Base-by-base conservation (phyloP, 1,140 invertebrate species). In the Rhynchophorus ferrugineus region DNA sequence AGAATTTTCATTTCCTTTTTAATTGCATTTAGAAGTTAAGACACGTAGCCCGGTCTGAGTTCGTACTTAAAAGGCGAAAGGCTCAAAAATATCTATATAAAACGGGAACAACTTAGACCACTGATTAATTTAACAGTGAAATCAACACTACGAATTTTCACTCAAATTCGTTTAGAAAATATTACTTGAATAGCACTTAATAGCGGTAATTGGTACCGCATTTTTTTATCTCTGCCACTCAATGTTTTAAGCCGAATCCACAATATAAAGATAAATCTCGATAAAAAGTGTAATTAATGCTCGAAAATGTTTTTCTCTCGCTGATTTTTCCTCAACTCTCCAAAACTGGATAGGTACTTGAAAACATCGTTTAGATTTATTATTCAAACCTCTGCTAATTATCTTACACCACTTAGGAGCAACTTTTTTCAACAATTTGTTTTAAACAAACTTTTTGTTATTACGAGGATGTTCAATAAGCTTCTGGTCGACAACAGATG, bases 71-170 rank as follows among this genome's bases (percentile, higher is more conserved):
- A 51, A 58, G 46, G 22, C 44, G 39, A 29, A 48, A 21, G 41
- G 46, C 50, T 58, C 54, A 54, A 58, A 54, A 41, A 58, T 51
- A 51, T 51, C 21, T 58, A 36, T 44, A 51, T 54, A 24, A 48
- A 56, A 50, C 24, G 48, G 38, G 51, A 44, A 51, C 44, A 20
- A 37, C 49, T 35, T 56, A 56, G 57, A 59, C 49, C 57, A 53
- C 52, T 45, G 48, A 58, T 43, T 14, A 54, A 37, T 36, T 43
- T 34, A 49, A 53, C 49, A 34, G 20, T 53, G 44, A 57, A 24
- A 53, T 38, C 14, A 36, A 50, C 48, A 44, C 42, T 57, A 37
- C 9, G 35, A 61, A 46, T 44, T 56, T 58, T n/a, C 37, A 21
- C 43, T 18, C 35, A 53, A 41, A 51, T 51, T 56, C 56, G 51